Conservation (phyloP, 2,888 invertebrate genomes). For the Philereme vetulata region DNA sequence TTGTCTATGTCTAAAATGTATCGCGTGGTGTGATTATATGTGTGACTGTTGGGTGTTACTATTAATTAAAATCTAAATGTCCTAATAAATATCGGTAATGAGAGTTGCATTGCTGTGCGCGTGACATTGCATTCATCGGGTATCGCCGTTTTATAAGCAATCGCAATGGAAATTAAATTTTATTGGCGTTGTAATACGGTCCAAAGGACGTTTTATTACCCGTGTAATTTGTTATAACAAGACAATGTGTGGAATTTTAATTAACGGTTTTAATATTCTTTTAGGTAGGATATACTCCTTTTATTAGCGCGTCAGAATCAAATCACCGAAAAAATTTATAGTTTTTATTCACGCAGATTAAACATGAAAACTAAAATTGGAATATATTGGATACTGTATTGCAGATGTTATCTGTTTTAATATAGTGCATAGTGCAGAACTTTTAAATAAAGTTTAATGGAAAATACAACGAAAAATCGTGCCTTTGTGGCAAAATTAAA, state of each 20-base stretch:
- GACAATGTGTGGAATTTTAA: conserved; percentile 16
- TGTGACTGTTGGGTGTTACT: background rate
- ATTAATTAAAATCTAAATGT: background rate
- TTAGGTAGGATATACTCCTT: too few relatives aligned
- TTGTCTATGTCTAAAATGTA: too few relatives aligned
- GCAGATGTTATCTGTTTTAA: conserved; percentile 1
- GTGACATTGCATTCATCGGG: conserved; percentile 18
- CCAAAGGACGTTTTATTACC: conserved; percentile 11
- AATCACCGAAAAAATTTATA: too few relatives aligned
- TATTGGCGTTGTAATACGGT: conserved; percentile 19
- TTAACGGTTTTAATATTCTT: conserved; percentile 8
- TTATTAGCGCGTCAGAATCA: too few relatives aligned
- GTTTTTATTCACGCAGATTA: too few relatives aligned
- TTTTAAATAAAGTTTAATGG: conserved; percentile 20
- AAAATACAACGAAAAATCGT: conserved; percentile 6
- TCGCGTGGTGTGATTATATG: too few relatives aligned
- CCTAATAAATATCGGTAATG: conserved; percentile 9
- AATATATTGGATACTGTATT: background rate
- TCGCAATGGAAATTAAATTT: conserved; percentile 18
- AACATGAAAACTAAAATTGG: too few relatives aligned
- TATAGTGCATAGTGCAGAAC: conserved; percentile 8
- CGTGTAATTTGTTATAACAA: conserved; percentile 22
- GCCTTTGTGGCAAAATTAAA: conserved; percentile 16
- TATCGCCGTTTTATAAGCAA: conserved; percentile 21
- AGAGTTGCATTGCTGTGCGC: conserved; percentile 7